Base-by-base conservation (phyloP, 1,140 invertebrate genomes). In the Hirudo medicinalis region DNA sequence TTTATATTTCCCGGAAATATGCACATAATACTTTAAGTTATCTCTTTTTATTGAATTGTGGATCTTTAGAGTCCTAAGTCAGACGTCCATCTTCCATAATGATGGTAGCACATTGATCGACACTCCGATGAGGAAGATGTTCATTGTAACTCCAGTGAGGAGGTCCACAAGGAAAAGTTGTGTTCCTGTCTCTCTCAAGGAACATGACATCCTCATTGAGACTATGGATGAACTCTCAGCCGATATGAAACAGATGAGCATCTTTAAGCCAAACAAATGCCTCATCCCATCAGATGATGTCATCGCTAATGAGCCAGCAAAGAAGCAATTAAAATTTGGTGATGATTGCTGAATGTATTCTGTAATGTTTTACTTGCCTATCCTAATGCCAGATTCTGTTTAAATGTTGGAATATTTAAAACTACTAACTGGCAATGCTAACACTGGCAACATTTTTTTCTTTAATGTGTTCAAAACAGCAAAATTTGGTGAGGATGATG, bases 141-240 rank as follows among this genome's bases (percentile, higher is more conserved):
- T 25, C 57, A 32, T 63, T 20, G 29, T 63, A 6, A 63, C 57
- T 22, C 57, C 57, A 63, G 57, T 63, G 22, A 22, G 57, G 29
- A 63, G 57, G 20, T 63, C 57, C 22, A 63, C 57, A 22, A 63
- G 57, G 29, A 63, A 63, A 20, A 63, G 57, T 63, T 63, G 57
- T 11, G 11, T 63, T 63, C 22, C 57, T 32, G 29, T 20, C 1
- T 32, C 19, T 13, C 29, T 32, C 19, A 63, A 63, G 57, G 57
- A 63, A 25, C 22, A 32, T 22, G 57, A 63, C 57, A 32, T 63
- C 20, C 22, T 63, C 22, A 15, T 63, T 6, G 57, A 63, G 19
- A 25, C 57, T 11, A 11, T 63, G 57, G 57, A 63, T 11, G 57
- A 63, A 22, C 57, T 63, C 19, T 32, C 57, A 11, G 57, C 29